Base-by-base conservation (phyloP, 2,113 vertebrate genomes). In the Rhegmatorhina hoffmannsi region DNA sequence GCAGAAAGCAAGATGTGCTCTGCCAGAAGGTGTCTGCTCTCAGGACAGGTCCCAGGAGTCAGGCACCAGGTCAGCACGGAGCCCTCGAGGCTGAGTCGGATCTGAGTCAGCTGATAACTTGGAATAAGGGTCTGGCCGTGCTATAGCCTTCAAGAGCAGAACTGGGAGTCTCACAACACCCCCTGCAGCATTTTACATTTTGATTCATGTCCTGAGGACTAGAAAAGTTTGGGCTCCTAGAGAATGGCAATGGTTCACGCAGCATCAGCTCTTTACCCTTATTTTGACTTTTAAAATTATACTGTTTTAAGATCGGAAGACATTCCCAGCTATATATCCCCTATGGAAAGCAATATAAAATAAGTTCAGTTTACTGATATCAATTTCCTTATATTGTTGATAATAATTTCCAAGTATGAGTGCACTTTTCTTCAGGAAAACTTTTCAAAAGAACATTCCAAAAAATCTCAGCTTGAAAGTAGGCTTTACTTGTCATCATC, bases 21-120 rank as follows among this genome's bases (percentile, higher is more conserved):
- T 53, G 49, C n/a, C 25, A 77, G 44, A 21, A 74, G 14, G 10
- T 69, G 36, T 12, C 31, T 21, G 31, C 33, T 72, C 72, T 28
- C 44, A 34, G 68, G 17, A 55, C 38, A 60, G 34, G 31, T 70
- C 46, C 31, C 13, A 1, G 49, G 38, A 76, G 11, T 20, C 34
- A 55, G 50, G 38, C 34, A 34, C n/a, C 7, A 7, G 34, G 33
- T 13, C 63, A 86, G 31, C 69, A 78, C 3, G 0, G 68, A 84
- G 33, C 40, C 49, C 40, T 36, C 5, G 17, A 73, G 23, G 46
- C 40, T 25, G 56, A 36, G 46, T 17, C 0, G 0, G 19, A 36
- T 17, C 38, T 58, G 14, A 2, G 17, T 49, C 69, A 64, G 26
- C 23, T 56, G 28, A 11, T 36, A 60, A 55, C 24, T 25, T 17